A percentile compares a stretch with the other conserved stretches of the same genome.
These are phyloP conservation scores for Julus scandinavius DNA, from an alignment of 2,888 invertebrate genomes.

Conservation along the genomic window DNA sequence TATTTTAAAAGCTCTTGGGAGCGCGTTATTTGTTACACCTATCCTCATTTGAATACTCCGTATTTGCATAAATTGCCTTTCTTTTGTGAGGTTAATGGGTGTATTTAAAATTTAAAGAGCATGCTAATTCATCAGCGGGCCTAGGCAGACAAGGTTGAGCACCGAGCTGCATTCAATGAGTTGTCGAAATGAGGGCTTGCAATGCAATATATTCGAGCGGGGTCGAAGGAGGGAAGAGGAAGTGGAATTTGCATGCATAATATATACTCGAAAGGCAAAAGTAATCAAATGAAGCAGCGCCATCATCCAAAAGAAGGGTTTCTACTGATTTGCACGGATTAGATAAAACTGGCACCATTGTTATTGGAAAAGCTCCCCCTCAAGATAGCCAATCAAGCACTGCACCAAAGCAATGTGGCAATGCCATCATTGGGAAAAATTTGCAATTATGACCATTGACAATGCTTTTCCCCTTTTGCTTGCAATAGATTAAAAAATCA, in stretches of 20 bases:
- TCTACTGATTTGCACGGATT: conserved; percentile 26
- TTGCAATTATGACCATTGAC: neutral
- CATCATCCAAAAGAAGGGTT: conserved; percentile 30
- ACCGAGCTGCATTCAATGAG: conserved; percentile 6
- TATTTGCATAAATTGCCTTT: conserved; percentile 42
- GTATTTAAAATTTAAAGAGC: conserved; percentile 43
- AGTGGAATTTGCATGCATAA: conserved; percentile 45
- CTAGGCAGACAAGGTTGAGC: conserved; percentile 16
- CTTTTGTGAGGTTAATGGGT: conserved; percentile 43
- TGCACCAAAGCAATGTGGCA: neutral
- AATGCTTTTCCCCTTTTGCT: neutral
- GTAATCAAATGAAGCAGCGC: conserved; percentile 36
- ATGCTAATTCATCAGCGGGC: conserved; percentile 20
- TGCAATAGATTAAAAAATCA: neutral
- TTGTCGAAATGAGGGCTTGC: neutral
- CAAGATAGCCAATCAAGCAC: conserved; percentile 4
- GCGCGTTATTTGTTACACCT: conserved; percentile 29
- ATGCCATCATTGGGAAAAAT: neutral
- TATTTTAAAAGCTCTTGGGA: conserved; percentile 19
- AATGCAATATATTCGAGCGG: neutral
- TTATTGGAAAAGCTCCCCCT: conserved; percentile 40
- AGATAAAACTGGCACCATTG: conserved; percentile 23
- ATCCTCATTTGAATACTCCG: conserved; percentile 27
- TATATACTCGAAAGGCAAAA: conserved; percentile 45
- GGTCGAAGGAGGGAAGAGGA: conserved; percentile 28